Conservation (phyloP, 2,113 vertebrate genomes). For the Aplodontia rufa region DNA sequence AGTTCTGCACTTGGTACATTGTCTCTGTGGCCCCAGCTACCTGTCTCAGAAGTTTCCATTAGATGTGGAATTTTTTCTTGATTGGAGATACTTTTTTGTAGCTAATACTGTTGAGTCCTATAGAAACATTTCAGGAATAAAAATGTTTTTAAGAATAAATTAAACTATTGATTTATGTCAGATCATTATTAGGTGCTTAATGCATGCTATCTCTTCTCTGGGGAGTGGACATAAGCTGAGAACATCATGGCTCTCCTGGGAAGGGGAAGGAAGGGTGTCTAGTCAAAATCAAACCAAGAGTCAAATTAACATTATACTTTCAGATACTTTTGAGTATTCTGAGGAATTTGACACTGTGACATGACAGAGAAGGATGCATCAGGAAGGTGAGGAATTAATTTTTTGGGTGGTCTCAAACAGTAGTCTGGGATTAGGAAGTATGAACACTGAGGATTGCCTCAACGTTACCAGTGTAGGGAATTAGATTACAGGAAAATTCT, state of each 20-base stretch:
- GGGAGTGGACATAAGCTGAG: background rate
- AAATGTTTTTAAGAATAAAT: background rate
- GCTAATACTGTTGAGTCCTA: background rate
- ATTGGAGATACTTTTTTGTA: background rate
- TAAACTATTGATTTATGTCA: background rate
- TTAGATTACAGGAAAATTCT: background rate
- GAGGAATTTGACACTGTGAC: background rate
- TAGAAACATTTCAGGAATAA: background rate
- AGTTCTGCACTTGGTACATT: background rate
- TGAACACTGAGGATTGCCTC: background rate
- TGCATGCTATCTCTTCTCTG: no score
- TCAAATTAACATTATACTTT: background rate
- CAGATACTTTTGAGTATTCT: background rate
- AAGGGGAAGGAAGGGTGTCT: background rate
- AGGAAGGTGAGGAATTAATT: background rate
- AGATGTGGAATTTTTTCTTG: background rate
- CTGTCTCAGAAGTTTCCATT: background rate
- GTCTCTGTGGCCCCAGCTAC: background rate
- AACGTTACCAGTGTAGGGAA: background rate
- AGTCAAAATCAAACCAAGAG: background rate
- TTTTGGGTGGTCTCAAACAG: background rate
- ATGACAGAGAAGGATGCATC: background rate
- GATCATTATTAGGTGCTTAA: background rate
- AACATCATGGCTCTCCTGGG: rapidly evolving
- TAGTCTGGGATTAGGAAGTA: background rate